phyloP scores from a whole-genome alignment of 37 sponge, comb jelly and placozoan genomes.

The Bolinopsis microptera region DNA sequence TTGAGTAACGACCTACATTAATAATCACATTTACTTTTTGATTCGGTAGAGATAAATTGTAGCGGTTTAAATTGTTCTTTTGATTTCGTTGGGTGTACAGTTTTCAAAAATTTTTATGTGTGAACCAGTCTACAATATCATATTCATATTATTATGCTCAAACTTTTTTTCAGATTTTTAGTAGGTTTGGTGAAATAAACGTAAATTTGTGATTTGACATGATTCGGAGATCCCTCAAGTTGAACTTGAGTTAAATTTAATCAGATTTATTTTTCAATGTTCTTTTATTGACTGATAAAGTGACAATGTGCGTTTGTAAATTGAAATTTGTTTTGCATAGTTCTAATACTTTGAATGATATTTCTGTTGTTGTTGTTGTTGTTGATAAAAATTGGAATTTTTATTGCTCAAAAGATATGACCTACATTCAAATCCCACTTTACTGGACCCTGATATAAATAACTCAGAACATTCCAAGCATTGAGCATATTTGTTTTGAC shows the following conservation, averaged over 20 bases:
- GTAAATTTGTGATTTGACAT: background rate
- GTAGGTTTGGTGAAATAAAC: background rate
- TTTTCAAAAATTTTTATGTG: background rate
- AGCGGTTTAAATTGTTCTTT: too few relatives aligned
- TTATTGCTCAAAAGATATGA: too few relatives aligned
- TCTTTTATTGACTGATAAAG: background rate
- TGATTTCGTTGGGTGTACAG: background rate
- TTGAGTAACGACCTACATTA: too few relatives aligned
- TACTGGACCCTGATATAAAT: too few relatives aligned
- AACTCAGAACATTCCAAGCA: too few relatives aligned
- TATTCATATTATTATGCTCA: background rate
- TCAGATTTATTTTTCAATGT: background rate
- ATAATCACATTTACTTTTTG: too few relatives aligned
- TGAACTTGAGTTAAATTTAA: background rate
- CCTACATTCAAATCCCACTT: too few relatives aligned
- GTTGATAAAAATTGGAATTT: too few relatives aligned
- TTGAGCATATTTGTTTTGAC: too few relatives aligned
- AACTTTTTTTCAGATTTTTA: background rate
- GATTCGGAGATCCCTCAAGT: background rate
- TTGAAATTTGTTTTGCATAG: background rate
- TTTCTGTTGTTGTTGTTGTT: background rate
- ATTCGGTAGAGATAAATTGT: too few relatives aligned
- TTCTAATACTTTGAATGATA: background rate
- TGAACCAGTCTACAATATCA: background rate
- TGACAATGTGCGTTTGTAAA: background rate